Evolutionary conservation across 2,113 vertebrate genomes (phyloP).

Genomic region (Microcebus jonahi): DNA sequence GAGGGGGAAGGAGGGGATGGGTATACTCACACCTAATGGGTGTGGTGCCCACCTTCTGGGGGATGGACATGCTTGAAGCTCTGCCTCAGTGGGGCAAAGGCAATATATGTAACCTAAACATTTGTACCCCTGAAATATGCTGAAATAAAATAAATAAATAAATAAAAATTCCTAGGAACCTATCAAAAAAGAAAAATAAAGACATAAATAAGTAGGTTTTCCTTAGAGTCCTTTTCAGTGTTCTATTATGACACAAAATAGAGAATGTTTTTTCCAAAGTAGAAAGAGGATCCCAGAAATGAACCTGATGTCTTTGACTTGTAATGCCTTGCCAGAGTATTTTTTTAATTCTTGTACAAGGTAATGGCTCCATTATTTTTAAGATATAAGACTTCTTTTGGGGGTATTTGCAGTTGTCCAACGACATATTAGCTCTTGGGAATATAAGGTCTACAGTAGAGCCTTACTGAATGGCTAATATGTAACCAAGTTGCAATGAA

Average conservation of each 20-base stretch:
- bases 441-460: neutral
- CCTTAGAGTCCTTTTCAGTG: neutral
- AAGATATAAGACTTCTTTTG: neutral
- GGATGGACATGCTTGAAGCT: too few relatives aligned
- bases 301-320: neutral
- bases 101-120: too few relatives aligned
- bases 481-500: neutral
- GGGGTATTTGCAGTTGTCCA: neutral
- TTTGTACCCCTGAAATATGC: too few relatives aligned
- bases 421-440: neutral
- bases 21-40: too few relatives aligned
- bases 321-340: neutral
- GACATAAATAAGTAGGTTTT: neutral
- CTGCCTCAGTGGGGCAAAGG: too few relatives aligned
- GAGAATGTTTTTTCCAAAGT: neutral
- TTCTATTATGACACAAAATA: neutral
- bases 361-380: neutral
- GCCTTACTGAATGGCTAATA: neutral
- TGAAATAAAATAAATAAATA: too few relatives aligned
- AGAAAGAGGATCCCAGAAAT: neutral
- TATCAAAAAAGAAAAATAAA: too few relatives aligned
- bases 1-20: too few relatives aligned
- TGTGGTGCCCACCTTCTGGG: too few relatives aligned
- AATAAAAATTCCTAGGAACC: too few relatives aligned
- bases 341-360: neutral